Evolutionary conservation across 2,888 invertebrate species (phyloP).

Genomic region (Ennomos fuscantarius): DNA sequence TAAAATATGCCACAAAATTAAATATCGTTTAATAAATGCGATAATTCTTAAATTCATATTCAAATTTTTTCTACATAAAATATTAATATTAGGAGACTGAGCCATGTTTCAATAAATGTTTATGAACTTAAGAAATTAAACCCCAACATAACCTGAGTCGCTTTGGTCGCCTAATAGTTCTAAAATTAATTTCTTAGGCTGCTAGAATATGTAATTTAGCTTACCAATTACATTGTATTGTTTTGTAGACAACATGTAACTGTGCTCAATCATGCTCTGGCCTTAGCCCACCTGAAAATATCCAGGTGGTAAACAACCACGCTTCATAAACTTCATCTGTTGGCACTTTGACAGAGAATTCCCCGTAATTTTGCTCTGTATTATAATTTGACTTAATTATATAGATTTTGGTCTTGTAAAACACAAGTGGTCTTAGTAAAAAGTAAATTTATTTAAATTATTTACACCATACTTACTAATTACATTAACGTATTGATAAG

Average conservation of each 20-base stretch:
- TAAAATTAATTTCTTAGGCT: too few relatives aligned
- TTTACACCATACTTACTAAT: conserved; percentile 30
- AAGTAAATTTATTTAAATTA: conserved; percentile 25
- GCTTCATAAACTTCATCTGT: conserved; percentile 46
- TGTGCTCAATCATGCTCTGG: conserved; percentile 19
- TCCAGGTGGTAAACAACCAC: conserved; percentile 59
- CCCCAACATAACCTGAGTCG: neutral
- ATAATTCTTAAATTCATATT: too few relatives aligned
- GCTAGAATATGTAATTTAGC: too few relatives aligned
- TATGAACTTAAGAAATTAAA: neutral
- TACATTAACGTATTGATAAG: conserved; percentile 23
- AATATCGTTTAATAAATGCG: too few relatives aligned
- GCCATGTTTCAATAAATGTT: too few relatives aligned
- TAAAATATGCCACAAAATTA: too few relatives aligned
- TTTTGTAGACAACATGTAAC: conserved; percentile 31
- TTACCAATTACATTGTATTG: conserved; percentile 5
- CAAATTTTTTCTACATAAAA: too few relatives aligned
- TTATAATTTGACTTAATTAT: neutral
- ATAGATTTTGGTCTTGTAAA: too few relatives aligned
- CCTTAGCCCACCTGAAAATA: conserved; percentile 69
- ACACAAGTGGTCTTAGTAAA: conserved; percentile 1
- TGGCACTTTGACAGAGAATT: conserved; percentile 55
- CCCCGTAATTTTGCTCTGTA: too few relatives aligned
- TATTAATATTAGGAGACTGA: too few relatives aligned
- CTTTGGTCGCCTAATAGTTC: too few relatives aligned